These are phyloP conservation scores for Leptobrachium ailaonicum DNA, from an alignment of 2,113 vertebrate genomes.

Conservation along the genomic window DNA sequence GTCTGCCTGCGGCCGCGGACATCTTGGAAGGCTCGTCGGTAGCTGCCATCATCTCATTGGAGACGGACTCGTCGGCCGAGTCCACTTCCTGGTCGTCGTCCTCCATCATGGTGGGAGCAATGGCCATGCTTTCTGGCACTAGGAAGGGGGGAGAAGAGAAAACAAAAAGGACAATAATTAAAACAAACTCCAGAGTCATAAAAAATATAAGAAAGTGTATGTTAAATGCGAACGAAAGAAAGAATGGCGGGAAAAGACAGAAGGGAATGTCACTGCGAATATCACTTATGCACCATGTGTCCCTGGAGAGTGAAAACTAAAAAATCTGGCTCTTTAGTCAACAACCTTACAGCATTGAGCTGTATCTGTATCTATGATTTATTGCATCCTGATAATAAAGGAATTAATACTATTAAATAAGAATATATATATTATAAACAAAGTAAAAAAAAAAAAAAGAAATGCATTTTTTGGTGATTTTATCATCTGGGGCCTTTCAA, in stretches of 20 bases:
- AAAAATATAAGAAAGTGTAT: not conserved
- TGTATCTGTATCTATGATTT: too few relatives aligned
- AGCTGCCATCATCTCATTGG: constrained; percentile 82
- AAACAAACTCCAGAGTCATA: not conserved
- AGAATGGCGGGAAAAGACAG: not conserved
- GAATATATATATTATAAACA: not conserved
- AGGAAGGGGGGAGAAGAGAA: constrained; percentile 53
- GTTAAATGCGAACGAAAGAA: not conserved
- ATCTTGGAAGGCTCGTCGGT: constrained; percentile 85
- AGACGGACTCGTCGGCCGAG: constrained; percentile 89
- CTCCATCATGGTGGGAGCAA: constrained; percentile 79
- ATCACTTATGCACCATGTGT: constrained; percentile 47
- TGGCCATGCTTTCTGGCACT: constrained; percentile 85
- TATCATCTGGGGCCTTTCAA: too few relatives aligned
- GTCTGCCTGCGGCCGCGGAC: constrained; percentile 72
- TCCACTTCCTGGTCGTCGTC: constrained; percentile 93
- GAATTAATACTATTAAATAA: not conserved
- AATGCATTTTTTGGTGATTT: not conserved
- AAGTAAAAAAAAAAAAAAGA: not conserved
- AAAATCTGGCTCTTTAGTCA: not conserved
- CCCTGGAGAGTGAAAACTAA: constrained; percentile 31
- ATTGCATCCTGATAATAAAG: not conserved
- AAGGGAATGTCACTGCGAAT: not conserved
- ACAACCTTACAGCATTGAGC: not conserved
- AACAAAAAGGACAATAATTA: not conserved